Percentiles rank a stretch among this genome's conserved stretches.
Conservation (phyloP, 1,140 invertebrate species). For the Drosophila bocqueti region DNA sequence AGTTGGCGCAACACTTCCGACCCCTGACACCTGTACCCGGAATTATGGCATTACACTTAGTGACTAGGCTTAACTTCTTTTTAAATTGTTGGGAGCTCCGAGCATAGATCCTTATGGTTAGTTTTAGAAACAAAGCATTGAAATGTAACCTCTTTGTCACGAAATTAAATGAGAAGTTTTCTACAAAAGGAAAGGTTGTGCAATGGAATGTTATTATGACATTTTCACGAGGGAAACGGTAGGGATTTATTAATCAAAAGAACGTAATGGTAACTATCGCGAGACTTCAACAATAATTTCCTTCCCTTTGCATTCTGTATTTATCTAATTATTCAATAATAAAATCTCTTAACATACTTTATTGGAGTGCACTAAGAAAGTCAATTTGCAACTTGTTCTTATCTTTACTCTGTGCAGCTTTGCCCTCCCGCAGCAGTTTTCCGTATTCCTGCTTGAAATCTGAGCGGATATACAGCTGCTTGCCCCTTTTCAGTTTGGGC, state of each 20-base stretch:
- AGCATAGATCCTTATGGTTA: slow-evolving; percentile 18
- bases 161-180: not conserved
- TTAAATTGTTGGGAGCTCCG: slow-evolving; percentile 66
- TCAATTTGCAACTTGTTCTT: slow-evolving; percentile 51
- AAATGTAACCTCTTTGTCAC: slow-evolving; percentile 21
- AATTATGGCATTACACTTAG: slow-evolving; percentile 54
- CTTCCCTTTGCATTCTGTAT: not conserved
- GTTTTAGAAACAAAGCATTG: slow-evolving; percentile 18
- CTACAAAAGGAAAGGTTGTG: not conserved
- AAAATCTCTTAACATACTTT: slow-evolving; percentile 4
- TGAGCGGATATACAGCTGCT: slow-evolving; percentile 52
- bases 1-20: slow-evolving; percentile 31
- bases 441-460: slow-evolving; percentile 68
- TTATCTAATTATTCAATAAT: not conserved
- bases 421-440: slow-evolving; percentile 31
- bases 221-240: not conserved
- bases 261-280: not conserved
- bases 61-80: slow-evolving; percentile 48
- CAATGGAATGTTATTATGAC: not conserved
- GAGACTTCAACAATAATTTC: not conserved
- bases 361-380: slow-evolving; percentile 59
- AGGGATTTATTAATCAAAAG: not conserved
- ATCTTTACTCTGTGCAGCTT: not conserved
- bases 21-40: slow-evolving; percentile 54
- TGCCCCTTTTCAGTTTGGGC: slow-evolving; percentile 74